Evolutionary conservation across 2,797 vertebrate species (phyloP).

Genomic region (Orestias chungarensis): DNA sequence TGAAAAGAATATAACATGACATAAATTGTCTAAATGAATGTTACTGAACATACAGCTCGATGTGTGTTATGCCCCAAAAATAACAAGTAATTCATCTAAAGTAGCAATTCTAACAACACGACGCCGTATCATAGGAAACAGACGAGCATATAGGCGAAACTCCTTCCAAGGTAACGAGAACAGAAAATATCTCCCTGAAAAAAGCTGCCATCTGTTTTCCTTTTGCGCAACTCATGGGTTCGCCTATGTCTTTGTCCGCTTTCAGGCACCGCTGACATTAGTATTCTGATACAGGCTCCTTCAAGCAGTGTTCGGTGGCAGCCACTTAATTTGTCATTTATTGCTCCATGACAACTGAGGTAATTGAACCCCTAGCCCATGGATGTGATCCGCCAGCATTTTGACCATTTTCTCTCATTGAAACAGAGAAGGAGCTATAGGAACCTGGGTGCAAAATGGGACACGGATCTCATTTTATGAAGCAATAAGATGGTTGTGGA

Average conservation of each 20-base stretch:
- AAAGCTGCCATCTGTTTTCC: conserved; percentile 34
- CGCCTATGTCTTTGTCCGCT: conserved; percentile 38
- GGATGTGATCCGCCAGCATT: conserved; percentile 67
- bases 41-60: conserved; percentile 24
- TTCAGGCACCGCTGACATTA: conserved; percentile 74
- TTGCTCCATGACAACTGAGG: conserved; percentile 82
- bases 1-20: conserved; percentile 31
- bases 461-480: conserved; percentile 72
- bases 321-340: conserved; percentile 83
- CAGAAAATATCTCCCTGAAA: conserved; percentile 26
- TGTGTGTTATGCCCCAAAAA: conserved; percentile 41
- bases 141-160: conserved; percentile 14
- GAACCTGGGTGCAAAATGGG: conserved; percentile 73
- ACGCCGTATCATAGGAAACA: conserved; percentile 15
- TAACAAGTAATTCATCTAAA: conserved; percentile 38
- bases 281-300: conserved; percentile 72
- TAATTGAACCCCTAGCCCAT: conserved; percentile 81
- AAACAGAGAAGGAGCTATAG: conserved; percentile 45
- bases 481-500: conserved; percentile 66
- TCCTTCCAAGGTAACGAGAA: conserved; percentile 19
- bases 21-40: conserved; percentile 28
- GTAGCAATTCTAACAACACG: conserved; percentile 39
- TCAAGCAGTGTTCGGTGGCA: conserved; percentile 71
- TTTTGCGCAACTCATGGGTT: conserved; percentile 31
- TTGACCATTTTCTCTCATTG: conserved; percentile 60